Percentiles rank a stretch among this genome's conserved stretches.
Conservation (phyloP, 2,888 invertebrate genomes). For the Pogonocherus hispidulus region DNA sequence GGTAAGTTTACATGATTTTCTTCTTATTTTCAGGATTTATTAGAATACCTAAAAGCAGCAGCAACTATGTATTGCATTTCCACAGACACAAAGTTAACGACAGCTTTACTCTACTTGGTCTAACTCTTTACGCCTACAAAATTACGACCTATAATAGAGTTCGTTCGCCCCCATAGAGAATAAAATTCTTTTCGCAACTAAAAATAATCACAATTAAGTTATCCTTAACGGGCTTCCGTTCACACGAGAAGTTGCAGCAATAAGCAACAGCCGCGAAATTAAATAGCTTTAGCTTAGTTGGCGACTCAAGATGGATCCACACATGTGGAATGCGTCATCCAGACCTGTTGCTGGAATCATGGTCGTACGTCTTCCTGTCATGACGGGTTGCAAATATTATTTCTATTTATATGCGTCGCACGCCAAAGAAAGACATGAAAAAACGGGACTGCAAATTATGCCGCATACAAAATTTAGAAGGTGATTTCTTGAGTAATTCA, state of each 20-base stretch:
- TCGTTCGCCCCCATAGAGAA: constrained; percentile 36
- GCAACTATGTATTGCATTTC: too few relatives aligned
- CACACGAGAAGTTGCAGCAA: constrained; percentile 49
- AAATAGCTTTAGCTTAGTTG: constrained; percentile 42
- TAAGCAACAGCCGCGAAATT: constrained; percentile 44
- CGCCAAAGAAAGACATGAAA: too few relatives aligned
- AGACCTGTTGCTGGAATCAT: constrained; percentile 46
- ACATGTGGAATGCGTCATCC: constrained; percentile 50
- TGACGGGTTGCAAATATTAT: constrained; percentile 15
- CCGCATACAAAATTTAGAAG: too few relatives aligned
- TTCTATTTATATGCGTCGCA: too few relatives aligned
- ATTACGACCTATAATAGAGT: constrained; percentile 22
- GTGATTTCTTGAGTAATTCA: too few relatives aligned
- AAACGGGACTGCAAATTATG: too few relatives aligned
- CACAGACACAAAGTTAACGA: too few relatives aligned
- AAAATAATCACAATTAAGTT: constrained; percentile 39
- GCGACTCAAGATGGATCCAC: constrained; percentile 35
- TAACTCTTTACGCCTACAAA: not conserved
- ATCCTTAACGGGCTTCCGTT: constrained; percentile 44
- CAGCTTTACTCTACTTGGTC: too few relatives aligned
- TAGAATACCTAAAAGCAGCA: too few relatives aligned
- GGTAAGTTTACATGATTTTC: too few relatives aligned
- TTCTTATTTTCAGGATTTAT: too few relatives aligned
- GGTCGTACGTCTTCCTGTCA: not conserved
- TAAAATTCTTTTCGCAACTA: constrained; percentile 38